These are phyloP conservation scores for Micromesistius poutassou DNA, from an alignment of 2,797 vertebrate species.

Conservation along the genomic window DNA sequence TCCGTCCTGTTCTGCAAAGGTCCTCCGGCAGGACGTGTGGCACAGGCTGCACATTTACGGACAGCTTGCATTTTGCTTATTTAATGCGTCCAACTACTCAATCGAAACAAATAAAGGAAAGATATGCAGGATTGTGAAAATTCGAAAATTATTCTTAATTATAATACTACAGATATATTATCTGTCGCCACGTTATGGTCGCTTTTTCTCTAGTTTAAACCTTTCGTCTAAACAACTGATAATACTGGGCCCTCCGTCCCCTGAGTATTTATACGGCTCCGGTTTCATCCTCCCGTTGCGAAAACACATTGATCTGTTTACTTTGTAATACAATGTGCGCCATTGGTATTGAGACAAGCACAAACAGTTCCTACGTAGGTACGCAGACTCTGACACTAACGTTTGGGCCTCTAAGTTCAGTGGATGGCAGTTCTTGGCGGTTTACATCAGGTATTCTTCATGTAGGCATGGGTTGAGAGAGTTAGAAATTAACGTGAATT, in stretches of 20 bases:
- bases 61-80: conserved; percentile 57
- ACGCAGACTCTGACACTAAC: background rate
- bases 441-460: background rate
- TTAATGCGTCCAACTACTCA: background rate
- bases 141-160: background rate
- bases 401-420: background rate
- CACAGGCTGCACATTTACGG: conserved; percentile 57
- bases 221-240: background rate
- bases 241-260: background rate
- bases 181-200: conserved; percentile 27
- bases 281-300: conserved; percentile 36
- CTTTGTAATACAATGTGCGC: conserved; percentile 45
- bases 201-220: background rate
- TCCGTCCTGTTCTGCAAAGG: conserved; percentile 35
- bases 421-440: background rate
- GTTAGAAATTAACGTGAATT: background rate
- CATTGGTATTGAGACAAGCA: conserved; percentile 31
- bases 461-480: background rate
- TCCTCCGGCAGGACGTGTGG: conserved; percentile 41
- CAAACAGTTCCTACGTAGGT: conserved; percentile 13
- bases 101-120: background rate
- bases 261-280: conserved; percentile 55
- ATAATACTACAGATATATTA: background rate
- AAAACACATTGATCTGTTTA: conserved; percentile 67
- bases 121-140: background rate